Base-by-base conservation (phyloP, 2,888 invertebrate genomes). In the Acanthococcus lagerstroemiae region DNA sequence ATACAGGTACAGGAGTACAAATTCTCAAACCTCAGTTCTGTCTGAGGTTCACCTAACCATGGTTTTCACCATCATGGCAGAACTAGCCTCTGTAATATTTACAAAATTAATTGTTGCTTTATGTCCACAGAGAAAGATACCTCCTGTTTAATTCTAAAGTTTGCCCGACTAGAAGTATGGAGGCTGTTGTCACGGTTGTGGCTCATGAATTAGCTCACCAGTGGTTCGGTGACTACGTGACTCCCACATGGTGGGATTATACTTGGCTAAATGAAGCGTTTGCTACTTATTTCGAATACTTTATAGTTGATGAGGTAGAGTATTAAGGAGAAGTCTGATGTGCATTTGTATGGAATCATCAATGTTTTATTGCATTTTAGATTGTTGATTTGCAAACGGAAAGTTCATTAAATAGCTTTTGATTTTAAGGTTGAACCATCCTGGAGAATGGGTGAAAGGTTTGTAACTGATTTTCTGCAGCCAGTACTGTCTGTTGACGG, bases 161-260 rank as follows among this genome's bases (percentile, higher is more conserved):
- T 0, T 57, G 37, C 12, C 1, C 55, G 2, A 54, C 57, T 25
- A 22, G 21, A 48, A 46, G 46, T 22, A 61, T 50, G 37, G 27
- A 46, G 6, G 26, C 15, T 7, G n/a, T 30, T 15, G 22, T 22
- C 9, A 22, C 45, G 48, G 61, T 61, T 0, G 87, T 90, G 22
- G 86, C 86, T 0, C 95, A 97, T 76, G 96, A 96, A 76, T 79
- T 96, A 57, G 93, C 95, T 1, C 95, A 96, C 77, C 93, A 95
- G 76, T 96, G 96, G 96, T 96, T 96, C 77, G 96, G 96, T 4
- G 95, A 96, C 76, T 81, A 95, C 46, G 95, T 95, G 1, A 95
- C 95, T 21, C 67, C 67, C 15, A 26, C 61, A 21, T 70, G 68
- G 69, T 70, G 69, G 69, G 37, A 57, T 68, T 66, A 65, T 24